A percentile compares a stretch with the other conserved stretches of the same genome.
phyloP scores from a whole-genome alignment of 2,888 invertebrate species.

The Osedax fenrisi region DNA sequence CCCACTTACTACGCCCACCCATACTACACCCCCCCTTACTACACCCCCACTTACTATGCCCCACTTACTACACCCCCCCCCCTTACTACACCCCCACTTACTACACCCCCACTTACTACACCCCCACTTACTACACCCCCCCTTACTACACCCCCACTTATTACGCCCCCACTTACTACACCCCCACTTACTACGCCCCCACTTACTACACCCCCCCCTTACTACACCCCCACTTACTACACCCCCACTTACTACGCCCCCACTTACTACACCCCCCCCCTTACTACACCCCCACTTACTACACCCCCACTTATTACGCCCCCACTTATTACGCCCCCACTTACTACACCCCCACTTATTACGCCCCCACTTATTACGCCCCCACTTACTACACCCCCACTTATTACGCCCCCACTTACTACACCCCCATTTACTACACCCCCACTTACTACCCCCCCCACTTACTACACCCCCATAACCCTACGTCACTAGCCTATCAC shows the following conservation, averaged over 20 bases:
- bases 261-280: neutral
- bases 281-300: neutral
- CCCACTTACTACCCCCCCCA: neutral
- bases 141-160: neutral
- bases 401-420: neutral
- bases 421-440: neutral
- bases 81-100: neutral
- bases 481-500: slow-evolving; percentile 63
- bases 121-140: too few species aligned
- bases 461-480: neutral
- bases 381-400: neutral
- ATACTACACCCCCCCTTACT: neutral
- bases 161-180: neutral
- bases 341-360: neutral
- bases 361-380: neutral
- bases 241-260: neutral
- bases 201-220: neutral
- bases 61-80: neutral
- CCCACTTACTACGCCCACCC: neutral
- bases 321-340: neutral
- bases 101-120: neutral
- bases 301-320: neutral
- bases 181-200: neutral
- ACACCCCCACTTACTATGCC: too few species aligned
- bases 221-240: neutral